Evolutionary conservation across 2,113 vertebrate species (phyloP), one percentile per base, ranked within the genome.

Genomic region (Girardinichthys multiradiatus): DNA sequence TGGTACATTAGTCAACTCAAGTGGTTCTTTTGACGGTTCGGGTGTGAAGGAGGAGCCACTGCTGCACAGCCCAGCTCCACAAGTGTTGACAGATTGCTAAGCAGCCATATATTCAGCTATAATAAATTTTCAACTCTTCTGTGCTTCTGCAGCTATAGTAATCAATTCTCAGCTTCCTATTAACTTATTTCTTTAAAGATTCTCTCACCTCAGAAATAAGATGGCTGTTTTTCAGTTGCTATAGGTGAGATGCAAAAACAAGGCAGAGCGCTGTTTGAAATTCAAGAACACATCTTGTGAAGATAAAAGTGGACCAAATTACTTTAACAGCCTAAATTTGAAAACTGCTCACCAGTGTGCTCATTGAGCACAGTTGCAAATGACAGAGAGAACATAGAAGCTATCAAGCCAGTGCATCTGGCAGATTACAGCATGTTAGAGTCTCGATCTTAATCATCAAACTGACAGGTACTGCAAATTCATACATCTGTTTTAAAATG

Each of bases 1-100:
- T 59, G 69, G 77, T 65, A 70, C 77, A 80, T 85, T 62, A 71
- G 67, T 82, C 81, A 82, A 71, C 71, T 85, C 60, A 71, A 87
- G 64, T 81, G 80, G 57, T 80, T 72, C 70, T 73, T 64, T 48
- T 78, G 78, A 86, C 69, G 57, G 65, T 58, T 79, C 14, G 37
- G 58, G 68, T 54, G 57, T 64, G 71, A 30, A 67, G 76, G 77
- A 89, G 82, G 76, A 72, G 39, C 70, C 51, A 0, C 11, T 39
- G 58, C 19, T 5, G 30, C 24, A 8, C 35, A 64, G 35, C 35
- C 58, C 51, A 51, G 68, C 71, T 77, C 64, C 26, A 62, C 63
- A 39, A 57, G 30, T 37, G 68, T 59, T 68, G 42, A 83, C 30
- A 74, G 64, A 87, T 76, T 67, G 57, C 57, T 45, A 63, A 26